phyloP scores from a whole-genome alignment of 2,113 vertebrate species.

The Genyomyrus donnyi region DNA sequence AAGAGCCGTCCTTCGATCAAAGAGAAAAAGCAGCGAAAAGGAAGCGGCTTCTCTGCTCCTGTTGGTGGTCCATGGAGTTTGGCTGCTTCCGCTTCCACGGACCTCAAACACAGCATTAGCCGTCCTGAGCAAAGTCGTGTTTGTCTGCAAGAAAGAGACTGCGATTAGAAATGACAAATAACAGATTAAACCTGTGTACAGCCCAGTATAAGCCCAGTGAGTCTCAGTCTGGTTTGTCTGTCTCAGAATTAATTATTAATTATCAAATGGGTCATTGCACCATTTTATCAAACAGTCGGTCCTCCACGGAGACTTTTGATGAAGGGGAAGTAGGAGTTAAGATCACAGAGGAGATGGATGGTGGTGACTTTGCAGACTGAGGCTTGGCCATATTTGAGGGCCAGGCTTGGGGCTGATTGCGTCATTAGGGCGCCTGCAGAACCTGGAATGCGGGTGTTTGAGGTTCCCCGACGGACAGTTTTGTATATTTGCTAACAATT shows the following conservation, averaged over 20 bases:
- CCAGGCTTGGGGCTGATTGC: background rate
- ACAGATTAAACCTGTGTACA: background rate
- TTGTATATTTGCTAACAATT: conserved; percentile 15
- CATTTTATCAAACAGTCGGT: background rate
- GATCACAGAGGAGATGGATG: background rate
- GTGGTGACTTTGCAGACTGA: background rate
- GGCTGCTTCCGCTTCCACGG: background rate
- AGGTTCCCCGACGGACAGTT: conserved; percentile 52
- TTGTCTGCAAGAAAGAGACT: background rate
- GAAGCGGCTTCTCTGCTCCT: background rate
- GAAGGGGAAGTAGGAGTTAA: background rate
- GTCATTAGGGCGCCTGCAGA: background rate
- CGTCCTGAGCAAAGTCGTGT: background rate
- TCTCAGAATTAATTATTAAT: background rate
- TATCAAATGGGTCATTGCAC: background rate
- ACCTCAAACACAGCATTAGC: conserved; percentile 44
- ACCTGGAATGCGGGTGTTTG: conserved; percentile 55
- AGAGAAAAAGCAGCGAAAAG: background rate
- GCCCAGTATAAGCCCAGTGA: background rate
- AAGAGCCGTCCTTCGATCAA: background rate
- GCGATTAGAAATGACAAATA: background rate
- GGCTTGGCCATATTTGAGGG: too few relatives aligned
- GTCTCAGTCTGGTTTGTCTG: background rate
- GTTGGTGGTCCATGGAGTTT: background rate
- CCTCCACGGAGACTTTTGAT: conserved; percentile 28